Conservation (phyloP, 2,888 invertebrate genomes). For the Timandra comae region DNA sequence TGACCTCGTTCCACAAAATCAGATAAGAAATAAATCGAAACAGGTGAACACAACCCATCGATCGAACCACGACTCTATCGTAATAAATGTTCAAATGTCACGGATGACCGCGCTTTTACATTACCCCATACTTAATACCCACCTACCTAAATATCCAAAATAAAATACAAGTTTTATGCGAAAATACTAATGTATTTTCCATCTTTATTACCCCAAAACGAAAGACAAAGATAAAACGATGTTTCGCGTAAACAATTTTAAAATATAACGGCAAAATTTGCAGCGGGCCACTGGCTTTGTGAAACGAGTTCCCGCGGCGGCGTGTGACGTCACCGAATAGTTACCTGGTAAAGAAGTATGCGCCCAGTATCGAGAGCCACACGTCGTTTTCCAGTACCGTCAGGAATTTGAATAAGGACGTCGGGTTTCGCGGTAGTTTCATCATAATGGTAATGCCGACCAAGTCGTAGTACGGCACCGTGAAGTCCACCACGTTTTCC, state of each 20-base stretch:
- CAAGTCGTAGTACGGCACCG: slow-evolving; percentile 98
- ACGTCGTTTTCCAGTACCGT: slow-evolving; percentile 97
- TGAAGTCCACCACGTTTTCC: slow-evolving; percentile 98
- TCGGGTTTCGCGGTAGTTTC: slow-evolving; percentile 91
- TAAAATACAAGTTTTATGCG: slow-evolving; percentile 4
- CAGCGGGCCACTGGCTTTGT: no score
- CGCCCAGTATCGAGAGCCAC: slow-evolving; percentile 96
- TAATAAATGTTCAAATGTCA: slow-evolving; percentile 38
- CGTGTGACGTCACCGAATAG: slow-evolving; percentile 32
- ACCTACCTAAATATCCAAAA: slow-evolving; percentile 6
- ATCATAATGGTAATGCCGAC: slow-evolving; percentile 98
- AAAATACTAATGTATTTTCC: background rate
- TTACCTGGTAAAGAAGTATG: slow-evolving; percentile 95
- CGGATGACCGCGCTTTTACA: slow-evolving; percentile 26
- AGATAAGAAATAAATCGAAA: slow-evolving; percentile 56
- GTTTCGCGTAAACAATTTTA: slow-evolving; percentile 32
- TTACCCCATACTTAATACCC: slow-evolving; percentile 15
- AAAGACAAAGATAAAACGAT: slow-evolving; percentile 24
- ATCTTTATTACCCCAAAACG: slow-evolving; percentile 2
- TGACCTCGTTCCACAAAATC: slow-evolving; percentile 57
- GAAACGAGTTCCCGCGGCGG: slow-evolving; percentile 34
- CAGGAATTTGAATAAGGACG: slow-evolving; percentile 96
- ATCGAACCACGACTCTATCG: slow-evolving; percentile 35
- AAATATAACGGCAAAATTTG: slow-evolving; percentile 23
- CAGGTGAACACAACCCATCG: slow-evolving; percentile 43